phyloP scores from a whole-genome alignment of 2,113 vertebrate genomes.

The Notarius lentiginosus region DNA sequence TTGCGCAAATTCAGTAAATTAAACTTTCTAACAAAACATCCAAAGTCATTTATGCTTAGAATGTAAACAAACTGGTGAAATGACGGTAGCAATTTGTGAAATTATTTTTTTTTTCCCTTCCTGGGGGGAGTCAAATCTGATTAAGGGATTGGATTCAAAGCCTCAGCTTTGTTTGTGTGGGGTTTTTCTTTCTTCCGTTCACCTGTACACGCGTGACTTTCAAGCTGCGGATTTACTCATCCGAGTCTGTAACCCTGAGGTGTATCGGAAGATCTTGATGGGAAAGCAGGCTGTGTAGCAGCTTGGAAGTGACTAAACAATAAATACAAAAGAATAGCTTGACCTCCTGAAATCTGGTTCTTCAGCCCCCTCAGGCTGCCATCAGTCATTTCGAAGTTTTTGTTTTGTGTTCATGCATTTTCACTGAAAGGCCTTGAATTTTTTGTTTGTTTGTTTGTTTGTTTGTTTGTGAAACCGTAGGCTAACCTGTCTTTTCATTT shows the following conservation, averaged over 20 bases:
- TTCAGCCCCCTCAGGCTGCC: background rate
- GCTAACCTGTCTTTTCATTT: conserved; percentile 44
- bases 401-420: background rate
- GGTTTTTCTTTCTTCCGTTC: no score
- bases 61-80: no score
- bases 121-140: no score
- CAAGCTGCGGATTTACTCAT: background rate
- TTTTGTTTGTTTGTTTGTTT: no score
- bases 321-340: background rate
- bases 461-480: background rate
- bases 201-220: background rate
- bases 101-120: no score
- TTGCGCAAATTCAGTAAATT: no score
- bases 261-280: background rate
- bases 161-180: background rate
- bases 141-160: background rate
- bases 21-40: no score
- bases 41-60: no score
- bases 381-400: background rate
- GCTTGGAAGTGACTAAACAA: background rate
- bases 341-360: background rate
- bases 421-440: background rate
- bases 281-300: background rate
- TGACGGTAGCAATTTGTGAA: no score
- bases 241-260: background rate